Evolutionary conservation across 2,797 vertebrate genomes (phyloP).

Genomic region (Todus mexicanus): DNA sequence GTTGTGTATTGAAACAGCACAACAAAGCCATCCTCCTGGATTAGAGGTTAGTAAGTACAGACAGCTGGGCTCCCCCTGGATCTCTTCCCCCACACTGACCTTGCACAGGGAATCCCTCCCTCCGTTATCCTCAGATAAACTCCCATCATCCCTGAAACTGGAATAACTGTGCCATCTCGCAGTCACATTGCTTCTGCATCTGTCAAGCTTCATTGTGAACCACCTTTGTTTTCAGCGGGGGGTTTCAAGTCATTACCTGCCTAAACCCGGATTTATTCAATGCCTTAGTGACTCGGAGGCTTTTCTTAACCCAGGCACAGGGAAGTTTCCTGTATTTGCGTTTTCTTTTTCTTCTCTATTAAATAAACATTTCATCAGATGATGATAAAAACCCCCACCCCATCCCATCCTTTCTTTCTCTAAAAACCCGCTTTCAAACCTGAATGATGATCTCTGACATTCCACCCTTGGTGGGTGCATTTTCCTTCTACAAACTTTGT

Average conservation of each 20-base stretch:
- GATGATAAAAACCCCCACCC: not conserved
- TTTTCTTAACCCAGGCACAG: not conserved
- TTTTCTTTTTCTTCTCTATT: not conserved
- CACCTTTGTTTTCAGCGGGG: constrained; percentile 41
- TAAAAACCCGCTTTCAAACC: not conserved
- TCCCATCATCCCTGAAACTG: not conserved
- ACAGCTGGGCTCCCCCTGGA: constrained; percentile 25
- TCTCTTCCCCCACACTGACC: constrained; percentile 15
- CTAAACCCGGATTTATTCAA: constrained; percentile 10
- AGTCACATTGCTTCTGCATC: constrained; percentile 18
- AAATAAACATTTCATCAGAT: not conserved
- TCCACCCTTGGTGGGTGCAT: not conserved
- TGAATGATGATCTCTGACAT: not conserved
- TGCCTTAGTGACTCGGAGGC: not conserved
- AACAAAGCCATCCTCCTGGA: not conserved
- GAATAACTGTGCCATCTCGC: constrained; percentile 36
- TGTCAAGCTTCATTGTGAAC: constrained; percentile 32
- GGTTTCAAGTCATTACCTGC: constrained; percentile 36
- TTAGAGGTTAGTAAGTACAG: not conserved
- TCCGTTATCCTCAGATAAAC: constrained; percentile 61
- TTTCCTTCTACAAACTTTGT: not conserved
- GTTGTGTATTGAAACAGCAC: not conserved
- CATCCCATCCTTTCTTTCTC: not conserved
- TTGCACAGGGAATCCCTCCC: constrained; percentile 40
- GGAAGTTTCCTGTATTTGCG: not conserved